Evolutionary conservation across 2,888 invertebrate species (phyloP).

Genomic region (Harpalus rubripes): DNA sequence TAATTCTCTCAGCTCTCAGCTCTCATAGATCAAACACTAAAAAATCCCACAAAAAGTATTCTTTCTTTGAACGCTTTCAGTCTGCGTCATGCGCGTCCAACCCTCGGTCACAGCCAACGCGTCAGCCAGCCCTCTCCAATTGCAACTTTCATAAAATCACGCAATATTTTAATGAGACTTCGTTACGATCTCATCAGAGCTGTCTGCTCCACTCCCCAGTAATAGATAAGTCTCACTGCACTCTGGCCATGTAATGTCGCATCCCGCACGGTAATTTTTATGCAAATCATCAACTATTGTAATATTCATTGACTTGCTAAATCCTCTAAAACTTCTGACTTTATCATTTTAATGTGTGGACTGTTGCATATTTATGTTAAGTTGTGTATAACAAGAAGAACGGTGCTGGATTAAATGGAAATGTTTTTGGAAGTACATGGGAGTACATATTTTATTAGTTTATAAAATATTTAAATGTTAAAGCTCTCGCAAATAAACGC

Average conservation of each 20-base stretch:
- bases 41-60: not conserved
- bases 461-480: too few relatives aligned
- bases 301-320: conserved; percentile 14
- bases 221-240: not conserved
- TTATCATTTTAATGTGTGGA: not conserved
- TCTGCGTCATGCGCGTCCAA: not conserved
- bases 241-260: not conserved
- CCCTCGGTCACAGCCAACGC: not conserved
- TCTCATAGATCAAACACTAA: not conserved
- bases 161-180: conserved; percentile 45
- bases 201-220: not conserved
- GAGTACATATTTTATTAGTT: too few relatives aligned
- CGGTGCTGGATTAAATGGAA: not conserved
- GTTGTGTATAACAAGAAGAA: not conserved
- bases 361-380: not conserved
- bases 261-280: conserved; percentile 52
- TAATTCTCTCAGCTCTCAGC: not conserved
- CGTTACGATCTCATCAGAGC: conserved; percentile 20
- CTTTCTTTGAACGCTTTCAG: not conserved
- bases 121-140: conserved; percentile 30
- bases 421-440: not conserved
- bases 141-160: conserved; percentile 46
- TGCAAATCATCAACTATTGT: conserved; percentile 38
- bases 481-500: too few relatives aligned
- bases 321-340: not conserved